Evolutionary conservation across 2,113 vertebrate genomes (phyloP).

Genomic region (Campylomormyrus tamandua): DNA sequence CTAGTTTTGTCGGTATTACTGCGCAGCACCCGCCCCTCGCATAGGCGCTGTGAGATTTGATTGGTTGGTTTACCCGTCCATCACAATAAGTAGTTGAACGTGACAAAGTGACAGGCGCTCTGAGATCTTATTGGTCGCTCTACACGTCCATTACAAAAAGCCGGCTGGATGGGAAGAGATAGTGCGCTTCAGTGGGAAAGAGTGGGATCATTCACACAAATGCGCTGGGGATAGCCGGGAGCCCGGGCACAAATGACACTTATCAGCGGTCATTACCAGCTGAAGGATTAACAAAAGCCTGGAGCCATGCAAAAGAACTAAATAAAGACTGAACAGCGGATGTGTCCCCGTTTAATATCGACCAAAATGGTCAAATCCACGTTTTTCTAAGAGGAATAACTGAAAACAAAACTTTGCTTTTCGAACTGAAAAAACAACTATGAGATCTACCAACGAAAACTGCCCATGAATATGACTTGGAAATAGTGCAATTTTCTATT

Average conservation of each 20-base stretch:
- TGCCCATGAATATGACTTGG: constrained; percentile 36
- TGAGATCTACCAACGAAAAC: background rate
- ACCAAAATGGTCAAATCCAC: background rate
- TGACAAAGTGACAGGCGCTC: background rate
- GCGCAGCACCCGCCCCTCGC: background rate
- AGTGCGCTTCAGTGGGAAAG: background rate
- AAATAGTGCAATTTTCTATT: constrained; percentile 31
- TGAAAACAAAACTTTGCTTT: background rate
- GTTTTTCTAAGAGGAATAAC: background rate
- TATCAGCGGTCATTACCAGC: background rate
- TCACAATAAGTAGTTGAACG: background rate
- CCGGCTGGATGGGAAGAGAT: background rate
- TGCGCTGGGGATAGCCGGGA: constrained; percentile 1
- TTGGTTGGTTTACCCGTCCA: background rate
- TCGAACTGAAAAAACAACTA: constrained; percentile 17
- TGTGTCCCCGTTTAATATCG: background rate
- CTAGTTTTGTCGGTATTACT: background rate
- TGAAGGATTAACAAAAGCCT: background rate
- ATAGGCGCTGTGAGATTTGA: constrained; percentile 13
- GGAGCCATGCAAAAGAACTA: background rate
- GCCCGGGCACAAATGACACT: background rate
- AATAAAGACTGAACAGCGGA: background rate
- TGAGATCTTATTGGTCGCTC: background rate
- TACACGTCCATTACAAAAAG: background rate
- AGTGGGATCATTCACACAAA: background rate